Conservation (phyloP, 2,113 vertebrate species). For the Heteronetta atricapilla region DNA sequence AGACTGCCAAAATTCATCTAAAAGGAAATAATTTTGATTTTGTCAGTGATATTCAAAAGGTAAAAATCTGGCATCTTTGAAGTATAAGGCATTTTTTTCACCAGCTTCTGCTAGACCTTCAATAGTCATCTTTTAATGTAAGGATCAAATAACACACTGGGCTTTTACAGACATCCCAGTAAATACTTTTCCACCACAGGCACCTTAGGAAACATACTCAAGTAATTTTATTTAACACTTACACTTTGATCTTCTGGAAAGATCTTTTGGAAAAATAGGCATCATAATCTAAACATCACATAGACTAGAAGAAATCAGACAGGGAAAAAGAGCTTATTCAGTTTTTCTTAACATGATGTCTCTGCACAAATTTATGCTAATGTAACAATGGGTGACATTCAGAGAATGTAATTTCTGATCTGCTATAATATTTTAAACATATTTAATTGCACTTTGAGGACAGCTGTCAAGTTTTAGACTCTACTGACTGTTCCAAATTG, state of each 20-base stretch:
- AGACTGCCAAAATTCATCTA: not conserved
- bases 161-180: not conserved
- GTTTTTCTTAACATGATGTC: not conserved
- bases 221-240: not conserved
- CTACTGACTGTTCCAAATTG: fast-evolving
- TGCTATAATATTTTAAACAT: not conserved
- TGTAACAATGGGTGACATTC: fast-evolving
- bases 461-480: not conserved
- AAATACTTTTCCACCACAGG: not conserved
- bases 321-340: not conserved
- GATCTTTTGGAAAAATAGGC: not conserved
- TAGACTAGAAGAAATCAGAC: not conserved
- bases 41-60: not conserved
- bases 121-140: not conserved
- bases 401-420: not conserved
- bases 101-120: not conserved
- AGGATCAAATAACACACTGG: not conserved
- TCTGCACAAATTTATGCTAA: not conserved
- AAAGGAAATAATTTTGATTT: not conserved
- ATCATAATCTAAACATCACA: not conserved
- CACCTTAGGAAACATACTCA: not conserved
- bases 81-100: not conserved
- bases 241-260: not conserved
- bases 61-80: not conserved
- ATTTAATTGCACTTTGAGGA: not conserved